A percentile compares a stretch with the other conserved stretches of the same genome.
phyloP scores from a whole-genome alignment of 2,797 vertebrate species.

The Taeniopygia guttata region DNA sequence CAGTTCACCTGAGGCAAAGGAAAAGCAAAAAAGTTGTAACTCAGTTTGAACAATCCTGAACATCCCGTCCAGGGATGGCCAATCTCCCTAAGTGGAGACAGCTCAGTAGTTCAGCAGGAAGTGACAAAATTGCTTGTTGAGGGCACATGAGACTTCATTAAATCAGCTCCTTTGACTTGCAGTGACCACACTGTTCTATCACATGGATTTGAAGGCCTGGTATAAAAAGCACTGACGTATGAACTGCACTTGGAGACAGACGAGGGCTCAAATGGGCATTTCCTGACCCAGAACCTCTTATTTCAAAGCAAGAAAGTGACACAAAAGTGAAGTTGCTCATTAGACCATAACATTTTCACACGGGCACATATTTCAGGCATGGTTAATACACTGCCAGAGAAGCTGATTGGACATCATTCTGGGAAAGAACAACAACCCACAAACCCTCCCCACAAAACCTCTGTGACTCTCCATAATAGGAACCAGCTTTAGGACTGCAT shows the following conservation, averaged over 20 bases:
- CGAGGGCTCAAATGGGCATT: neutral
- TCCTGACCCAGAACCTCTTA: slow-evolving; percentile 30
- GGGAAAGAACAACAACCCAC: slow-evolving; percentile 50
- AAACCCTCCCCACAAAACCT: slow-evolving; percentile 1
- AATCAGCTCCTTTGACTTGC: neutral
- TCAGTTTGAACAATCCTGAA: neutral
- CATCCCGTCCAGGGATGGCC: neutral
- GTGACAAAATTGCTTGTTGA: neutral
- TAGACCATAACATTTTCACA: slow-evolving; percentile 15
- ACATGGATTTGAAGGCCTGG: neutral
- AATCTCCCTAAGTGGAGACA: neutral
- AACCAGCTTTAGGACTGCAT: slow-evolving; percentile 63
- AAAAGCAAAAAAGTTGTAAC: slow-evolving; percentile 4
- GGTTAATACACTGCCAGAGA: slow-evolving; percentile 5
- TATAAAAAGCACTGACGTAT: neutral
- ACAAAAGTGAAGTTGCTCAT: neutral
- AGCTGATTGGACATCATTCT: slow-evolving; percentile 14
- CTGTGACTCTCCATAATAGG: slow-evolving; percentile 30
- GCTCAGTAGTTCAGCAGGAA: neutral
- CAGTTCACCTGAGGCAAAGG: slow-evolving; percentile 84
- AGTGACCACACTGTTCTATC: neutral
- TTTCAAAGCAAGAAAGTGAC: slow-evolving; percentile 27
- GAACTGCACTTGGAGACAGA: neutral
- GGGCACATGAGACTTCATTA: neutral
- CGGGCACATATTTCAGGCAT: slow-evolving; percentile 7